phyloP scores from a whole-genome alignment of 2,113 vertebrate genomes.

The Merops nubicus region DNA sequence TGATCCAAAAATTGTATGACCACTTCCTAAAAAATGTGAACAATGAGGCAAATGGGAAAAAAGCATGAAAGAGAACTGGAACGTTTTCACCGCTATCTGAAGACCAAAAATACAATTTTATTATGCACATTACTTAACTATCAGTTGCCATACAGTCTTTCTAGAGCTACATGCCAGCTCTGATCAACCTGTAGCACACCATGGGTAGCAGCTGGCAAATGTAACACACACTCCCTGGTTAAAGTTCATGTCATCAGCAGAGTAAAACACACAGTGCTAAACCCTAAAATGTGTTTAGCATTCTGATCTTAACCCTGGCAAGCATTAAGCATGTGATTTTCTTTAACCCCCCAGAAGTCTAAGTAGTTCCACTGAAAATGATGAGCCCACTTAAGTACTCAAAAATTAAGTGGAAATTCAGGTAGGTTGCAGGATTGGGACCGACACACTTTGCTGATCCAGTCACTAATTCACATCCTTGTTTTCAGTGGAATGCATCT shows the following conservation, averaged over 20 bases:
- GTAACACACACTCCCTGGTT: conserved; percentile 1
- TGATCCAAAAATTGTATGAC: not conserved
- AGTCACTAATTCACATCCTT: not conserved
- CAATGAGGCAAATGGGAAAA: not conserved
- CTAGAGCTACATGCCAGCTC: not conserved
- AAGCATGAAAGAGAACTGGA: not conserved
- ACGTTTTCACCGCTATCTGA: not conserved
- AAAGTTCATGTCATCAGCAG: conserved; percentile 6
- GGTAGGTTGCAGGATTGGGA: not conserved
- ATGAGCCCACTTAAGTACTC: not conserved
- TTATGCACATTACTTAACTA: not conserved
- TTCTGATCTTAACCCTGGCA: conserved; percentile 4
- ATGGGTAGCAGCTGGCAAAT: conserved; percentile 2
- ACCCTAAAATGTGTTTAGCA: not conserved
- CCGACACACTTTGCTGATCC: not conserved
- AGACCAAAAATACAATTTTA: not conserved
- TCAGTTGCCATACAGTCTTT: not conserved
- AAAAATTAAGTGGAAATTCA: not conserved
- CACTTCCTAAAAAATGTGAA: not conserved
- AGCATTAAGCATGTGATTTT: not conserved
- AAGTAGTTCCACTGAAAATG: not conserved
- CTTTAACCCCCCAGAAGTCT: not conserved
- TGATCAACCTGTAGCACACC: not conserved
- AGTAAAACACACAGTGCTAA: not conserved
- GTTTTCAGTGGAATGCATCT: not conserved